phyloP scores from a whole-genome alignment of 2,888 invertebrate genomes.

The Norana najaformis region DNA sequence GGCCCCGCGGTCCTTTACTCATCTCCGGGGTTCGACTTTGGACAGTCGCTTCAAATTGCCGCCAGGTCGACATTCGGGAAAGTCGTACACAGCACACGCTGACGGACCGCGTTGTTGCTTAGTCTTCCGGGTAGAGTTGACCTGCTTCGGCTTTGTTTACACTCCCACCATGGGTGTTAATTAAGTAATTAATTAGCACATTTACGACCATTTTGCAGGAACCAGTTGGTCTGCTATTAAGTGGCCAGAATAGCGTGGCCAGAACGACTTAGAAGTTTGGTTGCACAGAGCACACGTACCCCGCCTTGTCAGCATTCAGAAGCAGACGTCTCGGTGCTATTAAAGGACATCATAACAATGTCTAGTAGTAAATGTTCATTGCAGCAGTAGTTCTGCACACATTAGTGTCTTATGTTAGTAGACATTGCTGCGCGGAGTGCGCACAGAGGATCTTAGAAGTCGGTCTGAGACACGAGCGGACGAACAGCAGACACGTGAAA shows the following conservation, averaged over 20 bases:
- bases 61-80: neutral
- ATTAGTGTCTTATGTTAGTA: neutral
- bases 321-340: neutral
- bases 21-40: neutral
- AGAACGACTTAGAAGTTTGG: neutral
- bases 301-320: neutral
- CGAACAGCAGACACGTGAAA: too few relatives aligned
- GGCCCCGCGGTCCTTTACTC: neutral
- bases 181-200: neutral
- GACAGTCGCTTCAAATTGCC: neutral
- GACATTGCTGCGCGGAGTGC: neutral
- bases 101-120: neutral
- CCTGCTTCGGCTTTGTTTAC: neutral
- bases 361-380: neutral
- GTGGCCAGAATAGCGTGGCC: neutral
- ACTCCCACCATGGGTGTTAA: neutral
- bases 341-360: neutral
- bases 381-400: neutral
- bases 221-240: neutral
- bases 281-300: neutral
- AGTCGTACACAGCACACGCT: neutral
- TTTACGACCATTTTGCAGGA: neutral
- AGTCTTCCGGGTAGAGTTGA: neutral
- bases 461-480: too few relatives aligned
- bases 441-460: neutral